Evolutionary conservation across 2,797 vertebrate species (phyloP).

Genomic region (Siniperca obscura): DNA sequence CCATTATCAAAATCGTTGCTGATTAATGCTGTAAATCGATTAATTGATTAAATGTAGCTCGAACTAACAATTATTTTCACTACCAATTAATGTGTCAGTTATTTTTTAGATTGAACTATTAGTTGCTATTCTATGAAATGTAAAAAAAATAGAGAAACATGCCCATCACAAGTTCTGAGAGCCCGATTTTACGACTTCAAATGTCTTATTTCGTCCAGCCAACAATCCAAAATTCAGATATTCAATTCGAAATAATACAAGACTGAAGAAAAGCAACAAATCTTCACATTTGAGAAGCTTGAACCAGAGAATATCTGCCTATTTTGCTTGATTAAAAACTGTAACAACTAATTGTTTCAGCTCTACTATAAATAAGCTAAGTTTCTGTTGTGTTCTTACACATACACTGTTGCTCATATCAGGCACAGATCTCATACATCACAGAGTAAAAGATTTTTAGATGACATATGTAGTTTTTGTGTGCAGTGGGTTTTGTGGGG

Average conservation of each 20-base stretch:
- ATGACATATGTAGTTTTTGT: not conserved
- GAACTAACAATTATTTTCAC: not conserved
- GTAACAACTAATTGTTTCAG: not conserved
- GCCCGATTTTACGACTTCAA: not conserved
- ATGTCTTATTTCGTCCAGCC: not conserved
- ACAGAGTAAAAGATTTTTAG: not conserved
- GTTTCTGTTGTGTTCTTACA: not conserved
- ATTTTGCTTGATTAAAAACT: not conserved
- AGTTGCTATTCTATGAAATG: not conserved
- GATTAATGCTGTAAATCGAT: not conserved
- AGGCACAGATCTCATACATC: not conserved
- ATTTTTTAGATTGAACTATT: not conserved
- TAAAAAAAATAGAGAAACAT: not conserved
- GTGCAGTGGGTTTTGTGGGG: not conserved
- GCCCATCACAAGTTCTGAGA: not conserved
- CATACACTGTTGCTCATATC: not conserved
- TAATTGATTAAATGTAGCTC: not conserved
- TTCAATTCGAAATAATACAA: not conserved
- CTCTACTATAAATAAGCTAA: not conserved
- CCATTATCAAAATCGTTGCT: not conserved
- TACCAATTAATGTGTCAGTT: no score
- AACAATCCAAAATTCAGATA: not conserved
- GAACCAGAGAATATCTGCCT: not conserved
- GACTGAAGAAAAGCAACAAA: not conserved
- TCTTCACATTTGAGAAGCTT: not conserved